Evolutionary conservation across 2,113 vertebrate genomes (phyloP), one percentile per base, ranked within the genome.

Genomic region (Numida meleagris): DNA sequence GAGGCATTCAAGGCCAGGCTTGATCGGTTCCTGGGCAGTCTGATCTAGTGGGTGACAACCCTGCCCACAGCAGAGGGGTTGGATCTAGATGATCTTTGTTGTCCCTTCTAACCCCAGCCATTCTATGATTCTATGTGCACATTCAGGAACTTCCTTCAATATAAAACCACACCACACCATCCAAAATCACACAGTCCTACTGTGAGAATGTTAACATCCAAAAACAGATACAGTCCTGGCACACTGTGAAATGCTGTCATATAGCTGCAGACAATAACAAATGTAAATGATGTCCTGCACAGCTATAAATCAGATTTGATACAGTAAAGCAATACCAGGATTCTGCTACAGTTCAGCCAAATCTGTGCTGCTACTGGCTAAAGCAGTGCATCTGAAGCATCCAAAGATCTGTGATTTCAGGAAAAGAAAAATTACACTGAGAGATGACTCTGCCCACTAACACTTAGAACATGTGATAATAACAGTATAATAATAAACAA

Each of bases 251-350:
- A 65, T 74, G 51, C 33, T 88, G 55, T 79, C 42, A 43, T 63
- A 51, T 36, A 86, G 61, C 61, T 86, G 36, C 55, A 93, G 88
- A 67, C 55, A 92, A 65, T 53, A 89, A 55, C 45, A 92, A 77
- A 83, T 66, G 55, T 14, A 86, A 71, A 66, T 16, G 0, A 55
- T 48, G 67, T 0, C 11, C 48, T 68, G 24, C 15, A n/a, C 33
- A 63, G 27, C 76, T 53, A 46, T 86, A 93, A 95, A 84, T 68
- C 73, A 94, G 65, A 72, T 23, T 72, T 95, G 77, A 45, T 71
- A 55, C 19, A 36, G 17, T 51, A 92, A 85, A 70, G 70, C 40
- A 75, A 81, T 46, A 74, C 15, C 31, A 78, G 58, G 48, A 74
- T 20, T 36, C 72, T 86, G 62, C 70, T 67, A 55, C 34, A 88